These are phyloP conservation scores for Ceratosolen solmsi DNA, from an alignment of 1,140 invertebrate species.

Conservation along the genomic window DNA sequence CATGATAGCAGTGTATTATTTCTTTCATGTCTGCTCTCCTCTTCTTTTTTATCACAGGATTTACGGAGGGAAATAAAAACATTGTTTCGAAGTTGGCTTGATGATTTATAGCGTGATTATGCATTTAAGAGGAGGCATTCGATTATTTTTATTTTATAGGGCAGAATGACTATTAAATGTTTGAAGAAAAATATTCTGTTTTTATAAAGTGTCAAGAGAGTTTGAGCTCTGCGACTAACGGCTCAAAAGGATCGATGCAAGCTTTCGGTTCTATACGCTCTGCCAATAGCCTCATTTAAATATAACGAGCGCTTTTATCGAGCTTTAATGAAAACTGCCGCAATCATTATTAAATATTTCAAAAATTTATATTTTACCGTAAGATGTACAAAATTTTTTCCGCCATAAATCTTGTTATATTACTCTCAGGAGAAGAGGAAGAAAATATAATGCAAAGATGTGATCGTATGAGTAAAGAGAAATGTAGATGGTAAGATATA, in stretches of 20 bases:
- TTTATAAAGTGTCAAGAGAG: constrained; percentile 4
- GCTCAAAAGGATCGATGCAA: neutral
- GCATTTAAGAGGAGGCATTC: constrained; percentile 13
- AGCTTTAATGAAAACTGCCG: too few species aligned
- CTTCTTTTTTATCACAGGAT: constrained; percentile 9
- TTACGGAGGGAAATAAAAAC: constrained; percentile 32
- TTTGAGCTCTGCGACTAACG: neutral
- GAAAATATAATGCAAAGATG: neutral
- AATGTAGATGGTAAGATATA: neutral
- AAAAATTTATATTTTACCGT: too few species aligned
- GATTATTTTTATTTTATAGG: constrained; percentile 39
- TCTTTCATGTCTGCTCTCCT: constrained; percentile 19
- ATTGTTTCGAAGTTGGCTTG: constrained; percentile 27
- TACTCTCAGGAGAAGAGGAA: neutral
- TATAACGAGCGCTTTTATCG: too few species aligned
- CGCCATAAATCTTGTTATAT: neutral
- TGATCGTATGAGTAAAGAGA: neutral
- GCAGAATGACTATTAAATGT: neutral
- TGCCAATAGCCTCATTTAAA: neutral
- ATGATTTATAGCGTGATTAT: constrained; percentile 43
- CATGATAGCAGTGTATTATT: constrained; percentile 39
- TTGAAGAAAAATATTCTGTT: constrained; percentile 12
- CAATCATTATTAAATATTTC: too few species aligned
- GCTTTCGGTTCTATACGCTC: neutral
- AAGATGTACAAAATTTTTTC: too few species aligned